Evolutionary conservation across 2,888 invertebrate species (phyloP), one percentile per base, ranked within the genome.

Genomic region (Xanthia togata): DNA sequence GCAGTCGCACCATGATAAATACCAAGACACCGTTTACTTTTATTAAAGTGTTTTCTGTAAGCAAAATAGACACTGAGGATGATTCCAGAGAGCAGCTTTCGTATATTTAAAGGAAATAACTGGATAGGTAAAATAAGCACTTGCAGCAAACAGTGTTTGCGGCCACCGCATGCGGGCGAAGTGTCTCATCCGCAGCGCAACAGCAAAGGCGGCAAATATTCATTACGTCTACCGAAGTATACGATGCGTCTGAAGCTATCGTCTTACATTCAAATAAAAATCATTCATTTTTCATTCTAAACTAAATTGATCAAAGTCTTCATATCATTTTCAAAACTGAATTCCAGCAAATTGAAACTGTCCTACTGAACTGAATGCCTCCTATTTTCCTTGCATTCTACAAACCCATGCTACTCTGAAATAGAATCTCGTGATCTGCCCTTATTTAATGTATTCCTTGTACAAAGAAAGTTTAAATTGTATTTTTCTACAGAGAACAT

Each of bases 401-500:
- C 53, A 76, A 80, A 64, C 38, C 59, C 26, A 59, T n/a, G 68
- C n/a, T 14, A 6, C 63, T 76, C 71, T 62, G 62, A 79, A 83
- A 85, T 71, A 73, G 63, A 82, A 68, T 76, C 77, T 82, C 74
- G 60, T 76, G 85, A 83, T 82, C 70, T 78, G 63, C 59, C 81
- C 70, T 85, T 82, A 77, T 87, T 84, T 84, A 86, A 88, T 82
- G 82, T 86, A 86, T 88, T 87, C 82, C 41, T 78, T 68, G 74
- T 79, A 77, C 83, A 86, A 87, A 88, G 83, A 85, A 88, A 87
- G 73, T 89, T 87, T 81, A 88, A 88, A 89, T 89, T 83, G 86
- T 87, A 85, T 89, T 89, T 90, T 86, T 81, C 81, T 83, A 85
- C 80, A 84, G 84, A 86, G 80, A 85, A 78, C 82, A 88, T 84